These are phyloP conservation scores for Vicugna pacos DNA, from an alignment of 2,113 vertebrate genomes.

Conservation along the genomic window DNA sequence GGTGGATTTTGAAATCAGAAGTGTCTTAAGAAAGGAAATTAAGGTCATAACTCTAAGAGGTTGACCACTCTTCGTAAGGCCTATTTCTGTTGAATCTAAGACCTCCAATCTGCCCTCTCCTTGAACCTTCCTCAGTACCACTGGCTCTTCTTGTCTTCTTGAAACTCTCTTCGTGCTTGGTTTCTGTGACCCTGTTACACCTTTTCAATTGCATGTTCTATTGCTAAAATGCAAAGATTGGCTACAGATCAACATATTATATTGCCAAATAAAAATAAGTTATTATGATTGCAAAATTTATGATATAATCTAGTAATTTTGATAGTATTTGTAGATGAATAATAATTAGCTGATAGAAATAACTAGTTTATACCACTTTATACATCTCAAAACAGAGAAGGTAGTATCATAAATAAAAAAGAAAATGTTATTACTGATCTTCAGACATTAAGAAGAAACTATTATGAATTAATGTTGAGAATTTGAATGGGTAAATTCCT, in stretches of 20 bases:
- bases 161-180: neutral
- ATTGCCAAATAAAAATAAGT: neutral
- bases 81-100: constrained; percentile 19
- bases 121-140: neutral
- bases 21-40: constrained; percentile 25
- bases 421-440: neutral
- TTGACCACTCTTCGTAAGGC: neutral
- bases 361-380: neutral
- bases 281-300: neutral
- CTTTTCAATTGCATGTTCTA: neutral
- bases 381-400: neutral
- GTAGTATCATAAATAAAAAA: neutral
- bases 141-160: neutral
- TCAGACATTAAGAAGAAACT: neutral
- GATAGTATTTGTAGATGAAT: neutral
- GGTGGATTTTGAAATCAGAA: neutral
- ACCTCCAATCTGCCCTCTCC: neutral
- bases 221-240: neutral
- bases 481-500: neutral
- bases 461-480: neutral
- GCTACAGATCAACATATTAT: neutral
- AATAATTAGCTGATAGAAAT: constrained; percentile 1
- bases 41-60: neutral
- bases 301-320: neutral
- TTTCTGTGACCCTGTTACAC: neutral